Conservation (phyloP, 2,888 invertebrate genomes). For the Drosophila flavopinicola region DNA sequence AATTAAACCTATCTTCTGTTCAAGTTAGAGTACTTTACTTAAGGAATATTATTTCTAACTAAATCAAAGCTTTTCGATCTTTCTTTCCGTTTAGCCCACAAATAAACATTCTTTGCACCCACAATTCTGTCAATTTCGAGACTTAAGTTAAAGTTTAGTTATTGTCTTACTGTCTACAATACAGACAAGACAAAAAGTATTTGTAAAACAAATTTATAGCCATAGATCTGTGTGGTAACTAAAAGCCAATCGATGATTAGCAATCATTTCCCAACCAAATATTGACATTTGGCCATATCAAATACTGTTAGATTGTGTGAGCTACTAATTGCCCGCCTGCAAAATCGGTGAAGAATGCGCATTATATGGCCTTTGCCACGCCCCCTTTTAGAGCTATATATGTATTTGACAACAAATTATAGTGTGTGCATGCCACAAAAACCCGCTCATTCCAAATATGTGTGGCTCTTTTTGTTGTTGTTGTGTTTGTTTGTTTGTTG, state of each 20-base stretch:
- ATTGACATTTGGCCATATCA: constrained; percentile 40
- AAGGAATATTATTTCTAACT: too few species aligned
- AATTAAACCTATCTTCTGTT: too few species aligned
- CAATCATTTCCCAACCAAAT: constrained; percentile 5
- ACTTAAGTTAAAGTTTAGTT: too few species aligned
- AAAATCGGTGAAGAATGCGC: constrained; percentile 30
- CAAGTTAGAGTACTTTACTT: too few species aligned
- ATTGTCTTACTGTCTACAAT: too few species aligned
- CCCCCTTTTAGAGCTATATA: constrained; percentile 42
- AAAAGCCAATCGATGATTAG: constrained; percentile 1
- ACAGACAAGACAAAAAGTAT: too few species aligned
- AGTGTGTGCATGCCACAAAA: constrained; percentile 53
- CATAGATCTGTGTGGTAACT: too few species aligned
- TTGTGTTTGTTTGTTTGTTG: constrained; percentile 64
- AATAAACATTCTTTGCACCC: too few species aligned
- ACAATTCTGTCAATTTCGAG: too few species aligned
- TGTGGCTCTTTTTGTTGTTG: constrained; percentile 53
- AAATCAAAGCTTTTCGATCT: too few species aligned
- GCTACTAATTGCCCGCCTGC: constrained; percentile 43
- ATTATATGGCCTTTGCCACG: constrained; percentile 54
- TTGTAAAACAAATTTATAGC: too few species aligned
- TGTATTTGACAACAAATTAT: constrained; percentile 51
- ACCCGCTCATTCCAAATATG: constrained; percentile 70
- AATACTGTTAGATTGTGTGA: constrained; percentile 10
- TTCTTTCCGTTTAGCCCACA: too few species aligned